Base-by-base conservation (phyloP, 2,888 invertebrate species). In the Elegia similella region DNA sequence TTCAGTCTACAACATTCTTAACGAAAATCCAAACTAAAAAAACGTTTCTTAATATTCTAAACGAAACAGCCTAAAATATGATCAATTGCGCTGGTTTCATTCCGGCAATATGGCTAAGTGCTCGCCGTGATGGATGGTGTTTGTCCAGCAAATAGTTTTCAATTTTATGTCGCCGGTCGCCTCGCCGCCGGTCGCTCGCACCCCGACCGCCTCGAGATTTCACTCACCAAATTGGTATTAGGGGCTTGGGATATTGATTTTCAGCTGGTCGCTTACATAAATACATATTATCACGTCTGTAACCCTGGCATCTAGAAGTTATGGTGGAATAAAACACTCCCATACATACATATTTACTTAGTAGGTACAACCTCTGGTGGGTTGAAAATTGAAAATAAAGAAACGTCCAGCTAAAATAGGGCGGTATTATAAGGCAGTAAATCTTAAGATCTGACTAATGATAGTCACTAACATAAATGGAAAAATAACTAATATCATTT, bases 121-220 rank as follows among this genome's bases (percentile, higher is more conserved):
- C 78, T 75, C 69, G 53, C 72, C 72, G 63, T 90, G 90, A 90
- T 90, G 82, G 89, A 90, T 90, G 78, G 66, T 86, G 90, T 90
- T 86, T 89, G 82, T 64, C 76, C 70, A 63, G 75, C 84, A 89
- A 90, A 90, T 89, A 89, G 84, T 88, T 88, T 88, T 88, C 87
- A 85, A 86, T 85, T 83, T 82, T 78, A 82, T 76, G 77, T 77
- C 76, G 72, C 66, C 70, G 66, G 66, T 65, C 66, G 62, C 67
- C 68, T 65, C 66, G 62, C 67, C 68, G 62, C 38, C 63, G 56
- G 63, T 62, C 59, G 58, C 58, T 50, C 61, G 46, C 55, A 6
- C 52, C 32, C 13, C 42, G 47, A 12, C 38, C 38, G 32, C 55
- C 55, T 55, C 54, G 62, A 59, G 61, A 61, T 63, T 70, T 65